phyloP scores from a whole-genome alignment of 2,888 invertebrate species.

The Andrena minutula region DNA sequence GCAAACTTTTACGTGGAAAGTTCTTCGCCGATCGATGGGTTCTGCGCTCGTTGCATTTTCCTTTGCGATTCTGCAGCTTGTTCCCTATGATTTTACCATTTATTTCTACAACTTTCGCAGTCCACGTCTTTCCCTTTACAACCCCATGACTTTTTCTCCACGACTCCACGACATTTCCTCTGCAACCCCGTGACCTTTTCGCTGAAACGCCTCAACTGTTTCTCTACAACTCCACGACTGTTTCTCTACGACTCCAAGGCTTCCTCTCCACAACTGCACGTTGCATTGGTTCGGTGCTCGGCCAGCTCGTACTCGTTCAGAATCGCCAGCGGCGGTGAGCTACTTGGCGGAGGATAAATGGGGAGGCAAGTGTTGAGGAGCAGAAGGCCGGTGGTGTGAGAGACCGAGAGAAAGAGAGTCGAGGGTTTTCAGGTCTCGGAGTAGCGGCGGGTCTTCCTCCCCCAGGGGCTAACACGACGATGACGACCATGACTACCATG shows the following conservation, averaged over 20 bases:
- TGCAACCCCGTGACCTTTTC: no score
- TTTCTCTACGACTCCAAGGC: not conserved
- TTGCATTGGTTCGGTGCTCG: not conserved
- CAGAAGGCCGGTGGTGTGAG: slow-evolving; percentile 36
- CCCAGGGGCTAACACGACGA: slow-evolving; percentile 73
- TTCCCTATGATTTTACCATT: no score
- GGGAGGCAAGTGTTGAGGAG: slow-evolving; percentile 32
- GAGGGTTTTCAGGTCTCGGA: slow-evolving; percentile 83
- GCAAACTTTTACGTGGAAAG: not conserved
- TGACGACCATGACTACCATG: slow-evolving; percentile 71
- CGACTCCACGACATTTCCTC: no score
- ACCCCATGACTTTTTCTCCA: no score
- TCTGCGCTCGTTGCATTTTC: no score
- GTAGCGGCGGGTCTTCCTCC: slow-evolving; percentile 79
- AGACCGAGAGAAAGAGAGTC: slow-evolving; percentile 80
- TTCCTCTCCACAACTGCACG: not conserved
- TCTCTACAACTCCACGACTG: no score
- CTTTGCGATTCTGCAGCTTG: no score
- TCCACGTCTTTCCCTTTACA: no score
- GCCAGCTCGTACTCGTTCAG: slow-evolving; percentile 40
- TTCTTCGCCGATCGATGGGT: not conserved
- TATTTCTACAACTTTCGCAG: no score
- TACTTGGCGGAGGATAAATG: slow-evolving; percentile 35
- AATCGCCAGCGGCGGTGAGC: slow-evolving; percentile 31
- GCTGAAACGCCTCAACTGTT: no score